phyloP scores from a whole-genome alignment of 2,113 vertebrate genomes.

The Hypomesus transpacificus region DNA sequence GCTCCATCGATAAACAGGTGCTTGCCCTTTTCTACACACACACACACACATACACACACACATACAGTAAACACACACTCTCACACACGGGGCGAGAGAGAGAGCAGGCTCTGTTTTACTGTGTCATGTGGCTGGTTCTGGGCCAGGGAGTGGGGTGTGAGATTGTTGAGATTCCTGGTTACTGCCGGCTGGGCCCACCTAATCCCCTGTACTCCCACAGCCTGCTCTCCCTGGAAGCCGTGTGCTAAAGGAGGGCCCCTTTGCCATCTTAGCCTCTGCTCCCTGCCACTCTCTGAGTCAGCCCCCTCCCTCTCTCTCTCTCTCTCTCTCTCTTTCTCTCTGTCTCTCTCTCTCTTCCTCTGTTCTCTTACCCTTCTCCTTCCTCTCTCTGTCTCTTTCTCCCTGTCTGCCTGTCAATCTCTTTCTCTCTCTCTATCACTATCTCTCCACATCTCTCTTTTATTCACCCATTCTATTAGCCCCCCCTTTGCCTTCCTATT shows the following conservation, averaged over 20 bases:
- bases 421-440: too few species aligned
- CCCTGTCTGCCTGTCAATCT: not conserved
- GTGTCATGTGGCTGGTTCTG: conserved; percentile 64
- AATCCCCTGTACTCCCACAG: conserved; percentile 58
- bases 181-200: conserved; percentile 64
- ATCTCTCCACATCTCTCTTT: not conserved
- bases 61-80: not conserved
- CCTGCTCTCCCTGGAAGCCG: conserved; percentile 50
- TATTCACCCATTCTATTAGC: too few species aligned
- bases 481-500: too few species aligned
- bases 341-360: conserved; percentile 24
- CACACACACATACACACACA: not conserved
- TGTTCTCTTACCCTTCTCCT: conserved; percentile 15
- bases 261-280: conserved; percentile 61
- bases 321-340: too few species aligned
- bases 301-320: conserved; percentile 42
- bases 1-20: conserved; percentile 61
- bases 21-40: conserved; percentile 27
- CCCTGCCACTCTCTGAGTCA: conserved; percentile 52
- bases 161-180: conserved; percentile 72
- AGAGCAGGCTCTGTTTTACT: conserved; percentile 37
- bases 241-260: conserved; percentile 59
- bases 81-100: not conserved
- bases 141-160: conserved; percentile 65
- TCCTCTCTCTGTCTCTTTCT: not conserved